Conservation (phyloP, 2,797 vertebrate species). For the Bradypodion pumilum region DNA sequence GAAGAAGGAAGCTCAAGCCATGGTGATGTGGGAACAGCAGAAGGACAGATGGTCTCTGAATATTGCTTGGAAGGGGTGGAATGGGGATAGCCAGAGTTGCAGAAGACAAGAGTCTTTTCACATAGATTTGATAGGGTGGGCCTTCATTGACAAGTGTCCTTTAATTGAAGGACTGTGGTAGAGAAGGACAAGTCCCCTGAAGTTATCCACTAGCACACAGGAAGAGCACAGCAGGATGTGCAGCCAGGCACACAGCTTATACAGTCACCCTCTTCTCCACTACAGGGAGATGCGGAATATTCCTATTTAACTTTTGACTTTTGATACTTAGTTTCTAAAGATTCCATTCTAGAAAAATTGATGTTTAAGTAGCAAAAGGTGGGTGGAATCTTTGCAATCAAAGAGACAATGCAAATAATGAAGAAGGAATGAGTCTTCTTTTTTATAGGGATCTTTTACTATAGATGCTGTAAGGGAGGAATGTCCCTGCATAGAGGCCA, state of each 20-base stretch:
- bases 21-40: neutral
- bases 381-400: neutral
- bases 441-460: neutral
- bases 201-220: neutral
- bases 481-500: neutral
- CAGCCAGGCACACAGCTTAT: neutral
- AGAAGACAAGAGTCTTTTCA: neutral
- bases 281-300: neutral
- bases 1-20: accelerated
- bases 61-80: neutral
- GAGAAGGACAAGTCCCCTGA: neutral
- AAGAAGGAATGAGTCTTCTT: neutral
- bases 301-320: too few relatives aligned
- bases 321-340: neutral
- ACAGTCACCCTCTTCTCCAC: neutral
- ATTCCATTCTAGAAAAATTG: neutral
- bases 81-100: neutral
- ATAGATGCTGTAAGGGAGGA: neutral
- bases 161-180: neutral
- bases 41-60: slow-evolving; percentile 37
- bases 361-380: neutral
- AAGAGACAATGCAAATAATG: neutral
- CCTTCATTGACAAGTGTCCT: too few relatives aligned
- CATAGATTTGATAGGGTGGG: too few relatives aligned
- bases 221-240: neutral